Evolutionary conservation across 2,888 invertebrate genomes (phyloP), one percentile per base, ranked within the genome.

Genomic region (Diaprepes abbreviatus): DNA sequence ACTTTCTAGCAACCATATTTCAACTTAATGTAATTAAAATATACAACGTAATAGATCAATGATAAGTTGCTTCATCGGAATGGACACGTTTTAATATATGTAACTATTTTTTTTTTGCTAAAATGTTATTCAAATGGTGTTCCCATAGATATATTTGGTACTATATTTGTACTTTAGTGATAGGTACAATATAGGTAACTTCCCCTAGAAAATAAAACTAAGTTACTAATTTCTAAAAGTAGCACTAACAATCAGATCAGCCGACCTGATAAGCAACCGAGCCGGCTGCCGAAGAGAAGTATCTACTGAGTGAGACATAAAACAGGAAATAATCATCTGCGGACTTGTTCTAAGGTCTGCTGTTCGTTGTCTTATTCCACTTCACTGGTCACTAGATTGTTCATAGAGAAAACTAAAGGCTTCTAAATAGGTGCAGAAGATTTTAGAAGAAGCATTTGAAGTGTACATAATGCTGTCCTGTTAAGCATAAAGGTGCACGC

Each of bases 241-340:
- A 60, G 55, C 54, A 55, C 17, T 52, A 63, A 66, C 67, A 71
- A 50, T 71, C 71, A 71, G 71, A 71, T 71, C 71, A 38, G 66
- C 71, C 66, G 71, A 71, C 71, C 71, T 71, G 71, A 71, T 71
- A 36, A 67, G 71, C 71, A 67, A 38, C 71, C 71, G 21, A 50
- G 59, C 48, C 52, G 71, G 66, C 63, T 67, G 71, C 71, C 71
- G 64, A 43, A 66, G 66, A 45, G 67, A 67, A 70, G 70, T 70
- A 71, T 71, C 67, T 50, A 64, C 58, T 58, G 66, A 64, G 58
- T 67, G 67, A 71, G 66, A 64, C 71, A 71, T 71, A 67, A 71
- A 71, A 71, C 71, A 71, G 71, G 66, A 65, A 62, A 70, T 66
- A 54, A 71, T 67, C 71, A 66, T 66, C 66, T 50, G 70, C 48